Conservation (phyloP, 2,113 vertebrate species). For the Ophiodon elongatus region DNA sequence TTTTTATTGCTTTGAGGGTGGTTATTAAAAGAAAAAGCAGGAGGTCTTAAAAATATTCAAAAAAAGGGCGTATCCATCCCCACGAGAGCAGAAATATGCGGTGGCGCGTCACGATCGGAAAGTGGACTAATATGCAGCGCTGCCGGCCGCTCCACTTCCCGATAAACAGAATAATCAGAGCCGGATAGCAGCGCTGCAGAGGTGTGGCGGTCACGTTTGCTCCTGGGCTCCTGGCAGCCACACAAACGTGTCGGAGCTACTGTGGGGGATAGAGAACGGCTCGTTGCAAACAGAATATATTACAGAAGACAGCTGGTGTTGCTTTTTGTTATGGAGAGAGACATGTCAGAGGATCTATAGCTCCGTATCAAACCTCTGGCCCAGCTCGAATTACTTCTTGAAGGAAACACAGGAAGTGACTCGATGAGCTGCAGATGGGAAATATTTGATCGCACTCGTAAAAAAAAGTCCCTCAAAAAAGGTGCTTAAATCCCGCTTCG, state of each 20-base stretch:
- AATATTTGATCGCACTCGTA: not conserved
- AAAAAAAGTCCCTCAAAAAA: not conserved
- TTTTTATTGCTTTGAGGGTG: not conserved
- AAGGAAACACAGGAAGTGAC: not conserved
- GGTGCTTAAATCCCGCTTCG: conserved; percentile 16
- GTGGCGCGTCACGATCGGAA: not conserved
- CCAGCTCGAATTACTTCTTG: conserved; percentile 31
- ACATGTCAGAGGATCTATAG: not conserved
- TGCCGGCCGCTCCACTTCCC: not conserved
- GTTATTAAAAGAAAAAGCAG: not conserved
- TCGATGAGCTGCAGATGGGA: no score
- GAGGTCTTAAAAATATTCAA: not conserved
- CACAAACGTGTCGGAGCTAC: not conserved
- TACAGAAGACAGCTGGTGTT: not conserved
- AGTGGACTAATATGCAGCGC: not conserved
- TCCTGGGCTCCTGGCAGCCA: no score
- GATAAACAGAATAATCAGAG: not conserved
- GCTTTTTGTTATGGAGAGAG: not conserved
- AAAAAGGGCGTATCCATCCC: no score
- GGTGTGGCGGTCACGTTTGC: not conserved
- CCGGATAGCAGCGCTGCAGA: not conserved
- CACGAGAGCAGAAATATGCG: not conserved
- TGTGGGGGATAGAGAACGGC: not conserved
- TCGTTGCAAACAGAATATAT: not conserved
- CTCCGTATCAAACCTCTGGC: conserved; percentile 27